Conservation (phyloP, 2,888 invertebrate genomes). For the Metalampra italica region DNA sequence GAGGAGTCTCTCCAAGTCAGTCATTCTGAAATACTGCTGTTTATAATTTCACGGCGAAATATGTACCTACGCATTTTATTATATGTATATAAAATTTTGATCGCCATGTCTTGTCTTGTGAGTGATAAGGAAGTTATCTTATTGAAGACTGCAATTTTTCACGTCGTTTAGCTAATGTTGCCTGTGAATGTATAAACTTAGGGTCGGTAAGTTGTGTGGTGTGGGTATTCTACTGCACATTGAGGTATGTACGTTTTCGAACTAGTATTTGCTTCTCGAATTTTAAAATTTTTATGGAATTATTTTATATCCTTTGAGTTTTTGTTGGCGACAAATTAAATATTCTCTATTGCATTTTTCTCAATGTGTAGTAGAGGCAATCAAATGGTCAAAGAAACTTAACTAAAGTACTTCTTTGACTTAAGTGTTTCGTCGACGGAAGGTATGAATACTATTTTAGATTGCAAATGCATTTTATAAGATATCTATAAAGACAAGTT, state of each 20-base stretch:
- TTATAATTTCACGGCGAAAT: conserved; percentile 10
- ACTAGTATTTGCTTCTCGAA: background rate
- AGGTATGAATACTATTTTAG: background rate
- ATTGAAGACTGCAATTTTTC: conserved; percentile 74
- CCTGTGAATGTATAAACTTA: conserved; percentile 54
- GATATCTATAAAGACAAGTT: background rate
- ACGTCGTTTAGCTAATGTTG: conserved; percentile 61
- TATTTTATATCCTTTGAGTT: background rate
- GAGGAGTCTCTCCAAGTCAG: too few species aligned
- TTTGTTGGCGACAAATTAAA: background rate
- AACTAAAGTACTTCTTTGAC: conserved; percentile 6
- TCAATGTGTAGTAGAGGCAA: conserved; percentile 31
- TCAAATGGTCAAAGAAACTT: background rate
- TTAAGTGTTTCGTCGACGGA: background rate
- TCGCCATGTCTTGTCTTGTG: conserved; percentile 66
- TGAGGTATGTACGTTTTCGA: conserved; percentile 18
- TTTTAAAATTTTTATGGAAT: too few species aligned
- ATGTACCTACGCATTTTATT: conserved; percentile 20
- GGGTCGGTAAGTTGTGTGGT: conserved; percentile 36
- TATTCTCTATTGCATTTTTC: conserved; percentile 5
- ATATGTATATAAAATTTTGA: conserved; percentile 23
- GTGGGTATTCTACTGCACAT: conserved; percentile 31
- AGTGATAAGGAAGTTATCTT: conserved; percentile 54
- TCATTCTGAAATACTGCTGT: background rate
- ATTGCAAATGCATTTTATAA: background rate